phyloP scores from a whole-genome alignment of 1,140 invertebrate genomes.

The Archivesica marissinica region DNA sequence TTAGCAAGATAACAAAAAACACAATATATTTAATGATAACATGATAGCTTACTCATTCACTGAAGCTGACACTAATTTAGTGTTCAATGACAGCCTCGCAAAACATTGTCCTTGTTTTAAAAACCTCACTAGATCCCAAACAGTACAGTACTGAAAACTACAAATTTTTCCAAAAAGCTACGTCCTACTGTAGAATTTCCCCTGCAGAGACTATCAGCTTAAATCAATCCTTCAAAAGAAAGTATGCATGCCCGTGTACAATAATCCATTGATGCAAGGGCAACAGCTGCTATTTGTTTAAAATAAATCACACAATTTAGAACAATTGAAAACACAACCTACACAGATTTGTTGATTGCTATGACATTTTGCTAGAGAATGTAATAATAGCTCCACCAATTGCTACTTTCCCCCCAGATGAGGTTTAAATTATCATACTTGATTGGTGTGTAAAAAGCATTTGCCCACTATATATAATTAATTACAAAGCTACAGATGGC shows the following conservation, averaged over 20 bases:
- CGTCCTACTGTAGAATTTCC: not conserved
- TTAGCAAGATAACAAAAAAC: no score
- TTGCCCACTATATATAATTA: not conserved
- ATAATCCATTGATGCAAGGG: not conserved
- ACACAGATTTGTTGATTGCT: not conserved
- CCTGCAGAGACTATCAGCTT: not conserved
- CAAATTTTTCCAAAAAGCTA: not conserved
- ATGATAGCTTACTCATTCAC: no score
- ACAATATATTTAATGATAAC: no score
- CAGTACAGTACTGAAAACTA: not conserved
- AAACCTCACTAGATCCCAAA: not conserved
- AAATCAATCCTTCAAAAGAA: not conserved
- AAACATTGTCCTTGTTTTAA: not conserved
- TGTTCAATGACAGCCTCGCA: not conserved
- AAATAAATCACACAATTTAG: not conserved
- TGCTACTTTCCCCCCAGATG: not conserved
- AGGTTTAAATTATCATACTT: not conserved
- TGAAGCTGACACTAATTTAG: no score
- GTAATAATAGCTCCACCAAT: not conserved
- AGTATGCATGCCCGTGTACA: not conserved
- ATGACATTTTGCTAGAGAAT: not conserved
- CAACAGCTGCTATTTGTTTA: conserved; percentile 1
- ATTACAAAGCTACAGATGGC: conserved; percentile 1
- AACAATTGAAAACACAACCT: not conserved
- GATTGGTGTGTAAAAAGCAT: conserved; percentile 3